phyloP scores from a whole-genome alignment of 2,888 invertebrate species.

The Cantharis lateralis region DNA sequence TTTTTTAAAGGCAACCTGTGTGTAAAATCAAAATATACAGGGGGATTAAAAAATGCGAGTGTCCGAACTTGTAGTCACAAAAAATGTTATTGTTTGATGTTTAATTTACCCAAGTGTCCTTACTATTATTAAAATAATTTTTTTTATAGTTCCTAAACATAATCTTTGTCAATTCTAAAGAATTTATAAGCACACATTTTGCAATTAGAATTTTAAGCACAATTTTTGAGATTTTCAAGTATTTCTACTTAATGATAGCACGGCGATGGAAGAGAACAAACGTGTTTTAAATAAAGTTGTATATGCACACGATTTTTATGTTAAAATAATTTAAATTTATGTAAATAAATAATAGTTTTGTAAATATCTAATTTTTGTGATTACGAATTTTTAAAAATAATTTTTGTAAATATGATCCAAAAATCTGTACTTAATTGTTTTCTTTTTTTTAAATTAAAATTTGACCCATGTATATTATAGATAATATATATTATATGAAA shows the following conservation, averaged over 20 bases:
- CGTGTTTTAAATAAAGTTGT: not conserved
- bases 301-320: not conserved
- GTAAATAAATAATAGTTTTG: not conserved
- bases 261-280: not conserved
- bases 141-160: slow-evolving; percentile 33
- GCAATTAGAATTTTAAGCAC: not conserved
- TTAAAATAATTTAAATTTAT: not conserved
- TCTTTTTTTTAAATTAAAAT: not conserved
- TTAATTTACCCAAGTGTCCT: slow-evolving; percentile 22
- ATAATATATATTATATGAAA: not conserved
- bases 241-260: not conserved
- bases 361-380: not conserved
- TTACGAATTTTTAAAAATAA: not conserved
- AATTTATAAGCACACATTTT: not conserved
- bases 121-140: slow-evolving; percentile 15
- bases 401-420: not conserved
- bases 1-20: not conserved
- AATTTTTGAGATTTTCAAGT: not conserved
- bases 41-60: not conserved
- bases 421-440: not conserved
- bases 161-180: slow-evolving; percentile 26
- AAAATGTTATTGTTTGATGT: not conserved
- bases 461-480: slow-evolving; percentile 1
- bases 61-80: not conserved
- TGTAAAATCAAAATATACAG: not conserved